These are phyloP conservation scores for Lasaia peninsularis DNA, from an alignment of 1,140 invertebrate genomes.

Conservation along the genomic window DNA sequence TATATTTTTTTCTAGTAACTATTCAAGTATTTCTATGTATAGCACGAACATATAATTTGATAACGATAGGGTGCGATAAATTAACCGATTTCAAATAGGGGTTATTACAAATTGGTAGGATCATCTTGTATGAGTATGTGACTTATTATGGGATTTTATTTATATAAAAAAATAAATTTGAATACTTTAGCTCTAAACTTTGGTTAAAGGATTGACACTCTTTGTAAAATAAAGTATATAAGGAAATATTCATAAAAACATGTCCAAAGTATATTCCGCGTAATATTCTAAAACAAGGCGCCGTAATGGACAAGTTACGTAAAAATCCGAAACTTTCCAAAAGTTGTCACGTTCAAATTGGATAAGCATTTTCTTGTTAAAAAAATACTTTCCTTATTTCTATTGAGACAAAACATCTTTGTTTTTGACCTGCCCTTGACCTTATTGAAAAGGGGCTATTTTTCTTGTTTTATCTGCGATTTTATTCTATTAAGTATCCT, in stretches of 20 bases:
- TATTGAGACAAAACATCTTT: not conserved
- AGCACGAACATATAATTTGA: too few species aligned
- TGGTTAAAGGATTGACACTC: not conserved
- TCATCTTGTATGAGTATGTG: too few species aligned
- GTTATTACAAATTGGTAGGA: too few species aligned
- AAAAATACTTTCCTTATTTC: slow-evolving; percentile 1
- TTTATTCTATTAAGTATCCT: too few species aligned
- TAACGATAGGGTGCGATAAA: too few species aligned
- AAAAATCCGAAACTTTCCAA: slow-evolving; percentile 6
- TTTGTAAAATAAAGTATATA: not conserved
- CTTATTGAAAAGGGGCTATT: not conserved
- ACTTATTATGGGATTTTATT: too few species aligned
- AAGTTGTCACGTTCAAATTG: slow-evolving; percentile 8
- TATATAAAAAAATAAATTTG: too few species aligned
- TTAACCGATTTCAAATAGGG: too few species aligned
- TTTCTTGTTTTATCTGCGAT: too few species aligned
- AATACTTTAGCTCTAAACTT: too few species aligned
- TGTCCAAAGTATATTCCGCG: not conserved
- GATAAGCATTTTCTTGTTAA: slow-evolving; percentile 3
- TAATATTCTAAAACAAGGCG: slow-evolving; percentile 1
- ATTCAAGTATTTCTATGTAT: too few species aligned
- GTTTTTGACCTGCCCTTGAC: not conserved
- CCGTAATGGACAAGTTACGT: slow-evolving; percentile 10
- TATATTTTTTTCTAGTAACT: too few species aligned
- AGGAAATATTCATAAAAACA: slow-evolving; percentile 5